Percentiles rank a stretch among this genome's conserved stretches.
Evolutionary conservation across 2,113 vertebrate species (phyloP).

Genomic region (Malurus melanocephalus): DNA sequence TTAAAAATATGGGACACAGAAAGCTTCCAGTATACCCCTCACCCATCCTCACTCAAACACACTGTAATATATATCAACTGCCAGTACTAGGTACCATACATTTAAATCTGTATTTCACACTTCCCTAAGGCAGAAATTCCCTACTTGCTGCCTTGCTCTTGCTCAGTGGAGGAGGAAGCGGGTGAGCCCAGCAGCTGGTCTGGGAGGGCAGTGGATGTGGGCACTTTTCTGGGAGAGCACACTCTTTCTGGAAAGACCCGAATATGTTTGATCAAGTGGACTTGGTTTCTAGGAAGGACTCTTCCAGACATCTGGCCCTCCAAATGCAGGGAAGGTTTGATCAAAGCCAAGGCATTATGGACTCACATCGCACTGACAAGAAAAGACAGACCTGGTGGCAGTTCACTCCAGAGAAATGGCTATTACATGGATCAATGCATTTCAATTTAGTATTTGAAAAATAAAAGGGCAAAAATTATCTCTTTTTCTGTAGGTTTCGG

Average conservation of each 20-base stretch:
- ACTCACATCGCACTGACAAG: not conserved
- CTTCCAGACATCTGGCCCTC: not conserved
- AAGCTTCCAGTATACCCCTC: not conserved
- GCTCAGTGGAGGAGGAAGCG: not conserved
- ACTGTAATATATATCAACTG: not conserved
- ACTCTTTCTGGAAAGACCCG: not conserved
- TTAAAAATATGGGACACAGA: not conserved
- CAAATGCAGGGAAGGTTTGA: not conserved
- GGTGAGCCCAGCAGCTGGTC: rapidly evolving
- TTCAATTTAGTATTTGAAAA: constrained; percentile 7
- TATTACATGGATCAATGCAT: not conserved
- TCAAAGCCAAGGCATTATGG: not conserved
- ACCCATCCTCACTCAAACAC: too few relatives aligned
- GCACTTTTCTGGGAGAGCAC: not conserved
- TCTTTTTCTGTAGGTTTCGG: not conserved
- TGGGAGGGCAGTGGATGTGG: not conserved
- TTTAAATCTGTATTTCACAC: not conserved
- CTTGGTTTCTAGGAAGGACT: not conserved
- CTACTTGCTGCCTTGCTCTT: rapidly evolving
- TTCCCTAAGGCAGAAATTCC: not conserved
- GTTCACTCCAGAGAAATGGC: not conserved
- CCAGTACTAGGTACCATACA: not conserved
- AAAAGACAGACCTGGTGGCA: not conserved
- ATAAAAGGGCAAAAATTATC: not conserved
- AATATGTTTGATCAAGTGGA: not conserved